Conservation (phyloP, 2,888 invertebrate genomes). For the Sabatieria punctata region DNA sequence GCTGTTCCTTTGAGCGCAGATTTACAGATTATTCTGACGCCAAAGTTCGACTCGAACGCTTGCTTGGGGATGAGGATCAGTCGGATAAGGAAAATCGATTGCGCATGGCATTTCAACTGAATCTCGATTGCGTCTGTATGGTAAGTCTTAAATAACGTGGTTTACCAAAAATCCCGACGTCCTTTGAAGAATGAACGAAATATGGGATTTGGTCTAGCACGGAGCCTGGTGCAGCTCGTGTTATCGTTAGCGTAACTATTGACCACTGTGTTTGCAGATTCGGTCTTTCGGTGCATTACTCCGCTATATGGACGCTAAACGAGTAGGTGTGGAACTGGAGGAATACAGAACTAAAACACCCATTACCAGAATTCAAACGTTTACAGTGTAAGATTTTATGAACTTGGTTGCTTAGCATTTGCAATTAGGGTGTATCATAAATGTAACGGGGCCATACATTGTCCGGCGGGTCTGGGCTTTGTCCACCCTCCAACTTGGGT, state of each 20-base stretch:
- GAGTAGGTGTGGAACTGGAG: conserved; percentile 22
- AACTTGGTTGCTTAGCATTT: background rate
- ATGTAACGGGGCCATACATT: no score
- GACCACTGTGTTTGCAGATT: conserved; percentile 14
- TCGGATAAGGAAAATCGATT: background rate
- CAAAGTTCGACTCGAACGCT: background rate
- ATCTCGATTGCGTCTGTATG: background rate
- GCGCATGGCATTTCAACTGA: background rate
- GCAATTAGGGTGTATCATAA: no score
- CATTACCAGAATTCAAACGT: conserved; percentile 7
- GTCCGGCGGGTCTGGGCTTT: no score
- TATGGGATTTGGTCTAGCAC: no score
- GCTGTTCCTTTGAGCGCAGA: no score
- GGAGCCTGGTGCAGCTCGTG: no score
- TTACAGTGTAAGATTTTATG: background rate
- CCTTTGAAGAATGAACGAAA: no score
- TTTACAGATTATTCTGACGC: background rate
- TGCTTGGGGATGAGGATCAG: background rate
- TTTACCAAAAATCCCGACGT: no score
- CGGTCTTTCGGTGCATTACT: conserved; percentile 24
- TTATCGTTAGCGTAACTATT: no score
- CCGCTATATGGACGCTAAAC: conserved; percentile 17
- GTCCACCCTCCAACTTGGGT: no score
- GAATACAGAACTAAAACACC: conserved; percentile 15
- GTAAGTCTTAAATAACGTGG: background rate